Conservation (phyloP, 2,888 invertebrate genomes). For the Cosmia pyralina region DNA sequence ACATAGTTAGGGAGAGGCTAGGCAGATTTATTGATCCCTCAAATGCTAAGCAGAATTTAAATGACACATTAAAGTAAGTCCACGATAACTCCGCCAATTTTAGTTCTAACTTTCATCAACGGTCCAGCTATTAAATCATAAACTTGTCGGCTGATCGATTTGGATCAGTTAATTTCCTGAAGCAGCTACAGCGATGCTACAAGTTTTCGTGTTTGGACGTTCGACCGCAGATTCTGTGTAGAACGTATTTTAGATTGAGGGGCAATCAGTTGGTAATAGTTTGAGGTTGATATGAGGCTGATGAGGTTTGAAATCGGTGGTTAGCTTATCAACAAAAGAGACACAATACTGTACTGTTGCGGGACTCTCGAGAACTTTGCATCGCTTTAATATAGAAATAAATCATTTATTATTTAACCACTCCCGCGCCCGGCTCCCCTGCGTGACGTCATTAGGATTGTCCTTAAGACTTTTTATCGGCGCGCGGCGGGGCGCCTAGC, state of each 20-base stretch:
- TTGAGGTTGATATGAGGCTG: background rate
- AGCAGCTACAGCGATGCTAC: background rate
- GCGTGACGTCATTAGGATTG: too few relatives aligned
- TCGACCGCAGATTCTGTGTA: constrained; percentile 6
- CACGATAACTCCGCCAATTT: constrained; percentile 5
- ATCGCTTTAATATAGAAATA: too few relatives aligned
- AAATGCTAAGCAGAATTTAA: background rate
- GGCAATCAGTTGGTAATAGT: background rate
- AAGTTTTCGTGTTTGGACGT: constrained; percentile 21
- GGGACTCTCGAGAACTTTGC: too few relatives aligned
- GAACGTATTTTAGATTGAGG: constrained; percentile 22
- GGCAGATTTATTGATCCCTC: too few relatives aligned
- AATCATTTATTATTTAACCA: too few relatives aligned
- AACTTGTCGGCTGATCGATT: constrained; percentile 38
- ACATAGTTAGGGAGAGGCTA: too few relatives aligned
- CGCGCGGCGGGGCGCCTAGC: too few relatives aligned
- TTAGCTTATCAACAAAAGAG: background rate
- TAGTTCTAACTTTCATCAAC: background rate
- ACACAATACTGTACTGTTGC: too few relatives aligned
- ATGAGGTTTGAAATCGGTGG: too few relatives aligned
- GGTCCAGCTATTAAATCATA: constrained; percentile 17
- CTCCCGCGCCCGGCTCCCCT: too few relatives aligned
- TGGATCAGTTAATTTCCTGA: constrained; percentile 48
- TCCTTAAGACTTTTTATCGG: too few relatives aligned
- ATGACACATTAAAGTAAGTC: background rate